Conservation (phyloP, 2,888 invertebrate species). For the Chydorus sphaericus region DNA sequence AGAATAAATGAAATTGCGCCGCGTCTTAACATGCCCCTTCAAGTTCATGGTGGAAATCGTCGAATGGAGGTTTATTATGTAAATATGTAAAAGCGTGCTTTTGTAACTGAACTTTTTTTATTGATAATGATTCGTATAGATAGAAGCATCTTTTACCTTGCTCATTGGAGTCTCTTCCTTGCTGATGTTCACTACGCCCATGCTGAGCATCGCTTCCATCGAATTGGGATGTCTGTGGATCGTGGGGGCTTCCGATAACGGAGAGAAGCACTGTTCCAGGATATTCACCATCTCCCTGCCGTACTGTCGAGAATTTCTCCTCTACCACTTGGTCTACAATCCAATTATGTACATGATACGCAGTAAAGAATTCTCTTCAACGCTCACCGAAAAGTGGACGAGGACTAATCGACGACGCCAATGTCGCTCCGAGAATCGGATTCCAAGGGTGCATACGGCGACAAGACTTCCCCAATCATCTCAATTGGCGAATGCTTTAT, state of each 20-base stretch:
- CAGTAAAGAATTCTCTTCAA: neutral
- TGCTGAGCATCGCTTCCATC: neutral
- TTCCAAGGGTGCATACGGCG: no score
- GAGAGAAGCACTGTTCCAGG: neutral
- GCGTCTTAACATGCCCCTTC: no score
- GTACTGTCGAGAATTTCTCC: neutral
- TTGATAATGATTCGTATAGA: no score
- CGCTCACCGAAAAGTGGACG: no score
- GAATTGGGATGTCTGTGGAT: neutral
- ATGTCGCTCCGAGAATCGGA: no score
- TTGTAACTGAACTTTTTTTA: no score
- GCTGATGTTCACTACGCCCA: neutral
- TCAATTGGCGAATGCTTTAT: no score
- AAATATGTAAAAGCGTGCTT: no score
- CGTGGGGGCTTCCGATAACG: no score
- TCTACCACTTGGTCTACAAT: neutral
- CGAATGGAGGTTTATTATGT: neutral
- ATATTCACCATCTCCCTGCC: neutral
- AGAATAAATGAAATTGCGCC: no score
- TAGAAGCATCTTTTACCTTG: neutral
- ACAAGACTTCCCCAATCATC: no score
- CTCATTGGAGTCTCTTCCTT: neutral
- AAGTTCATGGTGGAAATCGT: neutral
- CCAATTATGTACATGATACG: neutral
- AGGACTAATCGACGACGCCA: no score